A percentile compares a stretch with the other conserved stretches of the same genome.
Evolutionary conservation across 2,888 invertebrate genomes (phyloP).

Genomic region (Plebejus melissa): DNA sequence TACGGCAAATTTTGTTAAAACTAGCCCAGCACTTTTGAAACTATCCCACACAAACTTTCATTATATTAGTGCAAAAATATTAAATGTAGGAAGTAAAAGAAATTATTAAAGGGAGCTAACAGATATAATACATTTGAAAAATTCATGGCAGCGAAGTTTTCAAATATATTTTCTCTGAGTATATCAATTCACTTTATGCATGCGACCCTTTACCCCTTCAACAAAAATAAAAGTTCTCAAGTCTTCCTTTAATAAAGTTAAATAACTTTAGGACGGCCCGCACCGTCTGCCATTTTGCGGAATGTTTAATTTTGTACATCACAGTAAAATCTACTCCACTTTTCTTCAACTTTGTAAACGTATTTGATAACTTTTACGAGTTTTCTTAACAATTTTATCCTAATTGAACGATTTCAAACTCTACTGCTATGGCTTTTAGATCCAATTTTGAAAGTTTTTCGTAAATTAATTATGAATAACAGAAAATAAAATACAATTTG

Average conservation of each 20-base stretch:
- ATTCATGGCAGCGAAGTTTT: background rate
- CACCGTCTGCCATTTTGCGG: background rate
- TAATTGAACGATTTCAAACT: background rate
- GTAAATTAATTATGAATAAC: background rate
- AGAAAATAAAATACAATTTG: background rate
- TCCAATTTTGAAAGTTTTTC: background rate
- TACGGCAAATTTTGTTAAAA: no score
- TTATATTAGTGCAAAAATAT: no score
- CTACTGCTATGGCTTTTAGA: background rate
- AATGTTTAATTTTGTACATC: slow-evolving; percentile 15
- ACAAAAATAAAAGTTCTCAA: slow-evolving; percentile 5
- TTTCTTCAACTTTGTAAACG: background rate
- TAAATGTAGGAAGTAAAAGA: no score
- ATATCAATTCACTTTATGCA: slow-evolving; percentile 7
- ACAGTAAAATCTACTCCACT: background rate
- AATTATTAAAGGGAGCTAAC: background rate
- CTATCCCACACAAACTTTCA: no score
- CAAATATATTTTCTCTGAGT: background rate
- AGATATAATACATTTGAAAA: background rate
- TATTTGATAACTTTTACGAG: slow-evolving; percentile 20
- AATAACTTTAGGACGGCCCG: slow-evolving; percentile 8
- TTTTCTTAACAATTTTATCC: slow-evolving; percentile 1
- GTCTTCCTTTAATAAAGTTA: slow-evolving; percentile 7
- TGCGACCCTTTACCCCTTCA: slow-evolving; percentile 12
- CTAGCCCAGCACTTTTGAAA: no score